Base-by-base conservation (phyloP, 2,888 invertebrate genomes). In the Diarsia mendica region DNA sequence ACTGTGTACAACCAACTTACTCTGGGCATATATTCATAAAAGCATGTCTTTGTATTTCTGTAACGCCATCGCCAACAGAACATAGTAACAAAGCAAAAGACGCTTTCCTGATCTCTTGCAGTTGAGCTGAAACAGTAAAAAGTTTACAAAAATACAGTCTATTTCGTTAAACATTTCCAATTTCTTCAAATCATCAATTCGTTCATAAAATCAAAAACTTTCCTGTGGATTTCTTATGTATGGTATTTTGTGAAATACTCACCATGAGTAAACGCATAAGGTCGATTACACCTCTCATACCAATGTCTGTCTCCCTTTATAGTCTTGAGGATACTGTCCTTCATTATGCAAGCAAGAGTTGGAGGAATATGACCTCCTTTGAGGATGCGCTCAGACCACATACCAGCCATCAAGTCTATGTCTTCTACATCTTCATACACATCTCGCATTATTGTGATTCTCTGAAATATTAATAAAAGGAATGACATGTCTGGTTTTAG, bases 391-490 rank as follows among this genome's bases (percentile, higher is more conserved):
- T 99, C 99, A 0, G 98, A 97, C 76, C 99, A 98, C 55, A 98
- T 98, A 33, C 98, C 99, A 48, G 98, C 98, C 97, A 98, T 98
- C 49, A 99, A 95, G 94, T 99, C 99, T 74, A 99, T 98, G 92
- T 99, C 99, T 84, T 97, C 97, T 2, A 98, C 97, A 92, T 98
- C 97, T 5, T 88, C 79, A 73, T 93, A 94, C 4, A 88, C 72
- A 10, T 89, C 88, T 71, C 87, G 84, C 20, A 93, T 79, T 0
- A 86, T 49, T 58, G 86, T 86, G 11, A 93, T 72, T 79, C 83
- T 86, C 93, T 93, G 82, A 15, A 79, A 85, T 46, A 46, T 55
- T 18, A n/a, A 67, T 23, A 1, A 44, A 39, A 23, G 2, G 8
- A n/a, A n/a, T 44, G 13, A 10, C 9, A 18, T 28, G 18, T 28